These are phyloP conservation scores for Onychomys leucogaster DNA, from an alignment of 2,797 vertebrate species.

Conservation along the genomic window DNA sequence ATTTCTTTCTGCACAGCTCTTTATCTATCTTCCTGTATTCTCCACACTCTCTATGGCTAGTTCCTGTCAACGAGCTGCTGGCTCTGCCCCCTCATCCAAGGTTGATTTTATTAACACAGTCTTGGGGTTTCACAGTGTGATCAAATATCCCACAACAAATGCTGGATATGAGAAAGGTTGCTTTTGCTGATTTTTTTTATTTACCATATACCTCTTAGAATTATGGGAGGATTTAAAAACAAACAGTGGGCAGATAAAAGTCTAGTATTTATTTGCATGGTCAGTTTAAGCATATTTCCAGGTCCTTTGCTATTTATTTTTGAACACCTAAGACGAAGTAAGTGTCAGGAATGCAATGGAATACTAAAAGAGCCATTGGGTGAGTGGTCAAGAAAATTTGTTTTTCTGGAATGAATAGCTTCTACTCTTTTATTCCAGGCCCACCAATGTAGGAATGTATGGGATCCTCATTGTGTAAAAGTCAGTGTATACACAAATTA, in stretches of 20 bases:
- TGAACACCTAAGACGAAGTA: constrained; percentile 56
- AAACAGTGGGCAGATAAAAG: constrained; percentile 74
- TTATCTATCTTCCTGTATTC: neutral
- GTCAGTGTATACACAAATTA: neutral
- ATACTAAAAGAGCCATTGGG: constrained; percentile 49
- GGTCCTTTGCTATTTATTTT: neutral
- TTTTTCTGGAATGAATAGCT: constrained; percentile 13
- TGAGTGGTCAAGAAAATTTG: constrained; percentile 37
- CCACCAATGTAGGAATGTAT: neutral
- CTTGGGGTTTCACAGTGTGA: neutral
- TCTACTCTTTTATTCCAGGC: constrained; percentile 1
- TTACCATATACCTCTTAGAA: constrained; percentile 68
- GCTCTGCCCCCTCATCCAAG: neutral
- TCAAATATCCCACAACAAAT: neutral
- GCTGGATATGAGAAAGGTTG: constrained; percentile 68
- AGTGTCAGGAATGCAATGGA: constrained; percentile 48
- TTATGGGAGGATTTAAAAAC: constrained; percentile 72
- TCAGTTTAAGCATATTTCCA: constrained; percentile 62
- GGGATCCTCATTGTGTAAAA: neutral
- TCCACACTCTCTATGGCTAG: neutral
- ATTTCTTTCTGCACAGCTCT: neutral
- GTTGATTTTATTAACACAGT: neutral
- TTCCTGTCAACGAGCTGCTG: neutral
- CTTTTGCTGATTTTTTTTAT: constrained; percentile 80
- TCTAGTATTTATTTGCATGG: constrained; percentile 73